Conservation (phyloP, 2,888 invertebrate genomes). For the Hipparchia semele region DNA sequence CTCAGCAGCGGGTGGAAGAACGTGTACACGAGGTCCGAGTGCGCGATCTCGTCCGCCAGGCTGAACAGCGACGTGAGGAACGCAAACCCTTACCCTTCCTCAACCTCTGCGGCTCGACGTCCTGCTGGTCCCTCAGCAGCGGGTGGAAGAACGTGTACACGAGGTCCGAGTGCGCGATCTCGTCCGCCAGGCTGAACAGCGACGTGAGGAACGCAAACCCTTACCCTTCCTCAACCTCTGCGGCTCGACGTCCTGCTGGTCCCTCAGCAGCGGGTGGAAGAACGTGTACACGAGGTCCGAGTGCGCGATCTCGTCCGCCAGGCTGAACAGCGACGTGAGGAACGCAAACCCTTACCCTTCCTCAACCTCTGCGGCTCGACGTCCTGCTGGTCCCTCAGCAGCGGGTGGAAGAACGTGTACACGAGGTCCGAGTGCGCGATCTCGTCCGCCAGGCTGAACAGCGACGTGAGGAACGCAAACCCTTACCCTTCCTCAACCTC, state of each 20-base stretch:
- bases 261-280: conserved; percentile 97
- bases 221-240: conserved; percentile 90
- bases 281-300: conserved; percentile 98
- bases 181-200: conserved; percentile 93
- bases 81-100: conserved; percentile 87
- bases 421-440: conserved; percentile 98
- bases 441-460: conserved; percentile 95
- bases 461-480: conserved; percentile 89
- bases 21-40: conserved; percentile 98
- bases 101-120: conserved; percentile 89
- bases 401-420: conserved; percentile 99
- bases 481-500: conserved; percentile 88
- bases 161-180: conserved; percentile 97
- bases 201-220: conserved; percentile 89
- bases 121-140: conserved; percentile 95
- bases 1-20: conserved; percentile 98
- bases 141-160: conserved; percentile 99
- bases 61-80: conserved; percentile 94
- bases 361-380: conserved; percentile 90
- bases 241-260: conserved; percentile 95
- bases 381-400: conserved; percentile 96
- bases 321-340: conserved; percentile 91
- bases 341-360: conserved; percentile 88
- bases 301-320: conserved; percentile 97
- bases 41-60: conserved; percentile 96